Conservation (phyloP, 2,888 invertebrate genomes). For the Crematogaster levior region DNA sequence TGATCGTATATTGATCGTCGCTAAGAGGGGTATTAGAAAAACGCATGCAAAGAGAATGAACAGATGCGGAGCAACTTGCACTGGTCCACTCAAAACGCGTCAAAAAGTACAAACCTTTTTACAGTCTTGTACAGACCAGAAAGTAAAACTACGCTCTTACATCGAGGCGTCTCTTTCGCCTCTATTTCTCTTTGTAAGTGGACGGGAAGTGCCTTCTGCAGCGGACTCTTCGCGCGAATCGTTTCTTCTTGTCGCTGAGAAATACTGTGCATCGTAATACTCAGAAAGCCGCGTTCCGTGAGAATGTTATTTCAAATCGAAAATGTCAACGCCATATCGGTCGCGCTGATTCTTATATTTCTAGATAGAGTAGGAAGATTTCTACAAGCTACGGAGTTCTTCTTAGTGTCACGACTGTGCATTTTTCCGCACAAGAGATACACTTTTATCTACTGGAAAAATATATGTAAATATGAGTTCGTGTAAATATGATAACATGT, state of each 20-base stretch:
- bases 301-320: constrained; percentile 55
- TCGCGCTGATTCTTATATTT: constrained; percentile 17
- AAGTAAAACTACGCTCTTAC: constrained; percentile 53
- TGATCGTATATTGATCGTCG: constrained; percentile 40
- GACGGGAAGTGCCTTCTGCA: constrained; percentile 62
- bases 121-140: constrained; percentile 22
- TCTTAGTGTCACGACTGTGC: not conserved
- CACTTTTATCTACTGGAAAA: constrained; percentile 14
- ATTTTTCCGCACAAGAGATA: constrained; percentile 28
- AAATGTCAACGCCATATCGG: constrained; percentile 49
- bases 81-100: not conserved
- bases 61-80: not conserved
- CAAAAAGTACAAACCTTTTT: constrained; percentile 42
- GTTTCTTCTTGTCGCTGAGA: constrained; percentile 55
- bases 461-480: constrained; percentile 18
- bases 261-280: constrained; percentile 57
- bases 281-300: constrained; percentile 37
- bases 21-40: constrained; percentile 28
- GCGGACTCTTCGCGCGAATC: constrained; percentile 53
- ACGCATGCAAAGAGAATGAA: constrained; percentile 30
- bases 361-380: constrained; percentile 17
- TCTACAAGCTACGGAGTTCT: not conserved
- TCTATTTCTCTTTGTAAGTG: constrained; percentile 63
- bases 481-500: constrained; percentile 8
- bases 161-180: constrained; percentile 39